Conservation (phyloP, 2,888 invertebrate species). For the Lasioglossum leucozonium region DNA sequence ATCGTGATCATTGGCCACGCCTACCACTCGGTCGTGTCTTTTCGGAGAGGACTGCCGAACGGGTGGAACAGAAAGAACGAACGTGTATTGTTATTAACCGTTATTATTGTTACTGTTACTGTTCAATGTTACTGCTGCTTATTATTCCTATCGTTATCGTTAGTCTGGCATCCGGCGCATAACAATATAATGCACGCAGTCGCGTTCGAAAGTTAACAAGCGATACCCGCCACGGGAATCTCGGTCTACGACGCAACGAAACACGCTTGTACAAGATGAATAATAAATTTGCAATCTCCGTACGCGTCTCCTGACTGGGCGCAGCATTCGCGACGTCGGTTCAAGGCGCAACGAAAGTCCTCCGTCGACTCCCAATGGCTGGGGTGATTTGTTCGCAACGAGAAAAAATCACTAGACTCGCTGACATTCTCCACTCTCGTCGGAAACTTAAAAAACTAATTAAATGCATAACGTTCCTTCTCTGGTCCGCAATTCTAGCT, state of each 20-base stretch:
- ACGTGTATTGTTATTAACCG: constrained; percentile 68
- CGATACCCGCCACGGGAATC: constrained; percentile 47
- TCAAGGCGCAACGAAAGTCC: not conserved
- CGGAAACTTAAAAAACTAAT: not conserved
- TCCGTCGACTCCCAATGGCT: not conserved
- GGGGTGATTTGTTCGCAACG: not conserved
- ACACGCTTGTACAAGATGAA: constrained; percentile 29
- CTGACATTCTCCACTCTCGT: not conserved
- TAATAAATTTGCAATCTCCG: constrained; percentile 43
- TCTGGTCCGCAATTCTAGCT: not conserved
- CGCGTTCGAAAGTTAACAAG: constrained; percentile 52
- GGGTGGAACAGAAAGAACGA: constrained; percentile 32
- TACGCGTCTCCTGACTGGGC: constrained; percentile 9
- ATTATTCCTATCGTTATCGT: constrained; percentile 75
- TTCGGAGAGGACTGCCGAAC: not conserved
- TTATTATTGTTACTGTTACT: constrained; percentile 64
- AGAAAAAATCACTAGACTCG: not conserved
- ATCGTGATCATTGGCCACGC: not conserved
- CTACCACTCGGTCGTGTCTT: not conserved
- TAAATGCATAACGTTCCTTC: not conserved
- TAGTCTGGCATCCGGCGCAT: constrained; percentile 75
- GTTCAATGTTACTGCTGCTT: constrained; percentile 67
- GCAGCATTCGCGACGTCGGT: not conserved
- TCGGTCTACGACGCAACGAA: constrained; percentile 34
- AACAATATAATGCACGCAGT: constrained; percentile 68